Conservation (phyloP, 2,888 invertebrate genomes). For the Acleris emargana region DNA sequence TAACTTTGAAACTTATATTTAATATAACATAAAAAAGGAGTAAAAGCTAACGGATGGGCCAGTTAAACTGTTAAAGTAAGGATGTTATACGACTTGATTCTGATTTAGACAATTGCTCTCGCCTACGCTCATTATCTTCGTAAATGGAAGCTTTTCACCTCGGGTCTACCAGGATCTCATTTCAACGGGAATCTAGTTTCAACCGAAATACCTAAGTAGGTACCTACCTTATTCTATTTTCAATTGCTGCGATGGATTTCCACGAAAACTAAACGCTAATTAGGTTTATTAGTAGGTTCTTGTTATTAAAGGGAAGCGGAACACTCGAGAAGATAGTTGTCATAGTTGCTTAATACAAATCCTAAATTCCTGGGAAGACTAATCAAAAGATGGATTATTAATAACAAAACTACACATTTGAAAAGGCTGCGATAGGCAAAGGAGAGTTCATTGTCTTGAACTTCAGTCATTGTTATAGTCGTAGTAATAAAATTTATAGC, state of each 20-base stretch:
- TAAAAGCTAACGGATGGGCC: slow-evolving; percentile 9
- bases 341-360: too few relatives aligned
- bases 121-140: slow-evolving; percentile 27
- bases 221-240: background rate
- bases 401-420: too few relatives aligned
- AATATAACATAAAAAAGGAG: background rate
- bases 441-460: too few relatives aligned
- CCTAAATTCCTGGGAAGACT: too few relatives aligned
- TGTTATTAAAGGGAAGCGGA: too few relatives aligned
- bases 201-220: background rate
- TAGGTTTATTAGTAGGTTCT: too few relatives aligned
- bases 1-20: background rate
- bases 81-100: slow-evolving; percentile 4
- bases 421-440: too few relatives aligned
- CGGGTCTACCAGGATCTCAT: slow-evolving; percentile 10
- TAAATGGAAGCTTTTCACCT: slow-evolving; percentile 12
- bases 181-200: background rate
- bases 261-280: too few relatives aligned
- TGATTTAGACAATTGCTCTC: slow-evolving; percentile 28
- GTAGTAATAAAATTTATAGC: too few relatives aligned
- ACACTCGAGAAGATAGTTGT: too few relatives aligned
- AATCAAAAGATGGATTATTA: too few relatives aligned
- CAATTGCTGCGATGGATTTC: background rate
- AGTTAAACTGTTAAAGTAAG: slow-evolving; percentile 23
- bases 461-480: too few relatives aligned